Percentiles rank a stretch among this genome's conserved stretches.
phyloP scores from a whole-genome alignment of 2,113 vertebrate species.

The Campylorhamphus procurvoides region DNA sequence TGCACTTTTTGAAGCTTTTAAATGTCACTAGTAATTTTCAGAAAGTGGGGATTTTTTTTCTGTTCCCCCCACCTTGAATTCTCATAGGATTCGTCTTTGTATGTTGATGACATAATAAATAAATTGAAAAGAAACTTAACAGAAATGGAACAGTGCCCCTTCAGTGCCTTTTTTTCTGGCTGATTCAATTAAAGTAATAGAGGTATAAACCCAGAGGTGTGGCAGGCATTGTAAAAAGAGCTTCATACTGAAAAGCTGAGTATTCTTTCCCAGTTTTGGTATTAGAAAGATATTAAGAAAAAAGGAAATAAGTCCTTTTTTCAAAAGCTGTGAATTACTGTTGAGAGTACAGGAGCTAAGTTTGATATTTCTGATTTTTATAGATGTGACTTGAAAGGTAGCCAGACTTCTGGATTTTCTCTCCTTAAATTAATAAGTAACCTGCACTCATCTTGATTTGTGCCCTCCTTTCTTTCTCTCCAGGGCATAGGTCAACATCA shows the following conservation, averaged over 20 bases:
- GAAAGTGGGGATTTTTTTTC: too few relatives aligned
- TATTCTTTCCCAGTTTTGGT: neutral
- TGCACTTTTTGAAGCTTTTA: neutral
- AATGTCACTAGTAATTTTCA: neutral
- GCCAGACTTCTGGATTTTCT: neutral
- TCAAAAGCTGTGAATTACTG: neutral
- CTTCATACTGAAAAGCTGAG: neutral
- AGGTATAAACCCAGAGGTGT: neutral
- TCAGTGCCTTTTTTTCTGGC: neutral
- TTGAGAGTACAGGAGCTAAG: neutral
- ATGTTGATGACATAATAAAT: neutral
- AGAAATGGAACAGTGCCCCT: neutral
- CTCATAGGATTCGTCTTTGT: neutral
- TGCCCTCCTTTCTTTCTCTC: neutral
- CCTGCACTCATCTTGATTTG: neutral
- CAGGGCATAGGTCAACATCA: neutral
- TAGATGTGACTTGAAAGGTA: neutral
- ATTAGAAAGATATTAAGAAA: neutral
- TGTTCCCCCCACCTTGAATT: neutral
- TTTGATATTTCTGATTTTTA: slow-evolving; percentile 6
- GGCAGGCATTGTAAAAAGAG: neutral
- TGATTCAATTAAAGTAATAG: neutral
- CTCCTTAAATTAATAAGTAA: neutral
- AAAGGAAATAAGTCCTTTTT: neutral
- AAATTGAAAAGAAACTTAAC: neutral